Evolutionary conservation across 2,797 vertebrate genomes (phyloP).

Genomic region (Loris lydekkerianus): DNA sequence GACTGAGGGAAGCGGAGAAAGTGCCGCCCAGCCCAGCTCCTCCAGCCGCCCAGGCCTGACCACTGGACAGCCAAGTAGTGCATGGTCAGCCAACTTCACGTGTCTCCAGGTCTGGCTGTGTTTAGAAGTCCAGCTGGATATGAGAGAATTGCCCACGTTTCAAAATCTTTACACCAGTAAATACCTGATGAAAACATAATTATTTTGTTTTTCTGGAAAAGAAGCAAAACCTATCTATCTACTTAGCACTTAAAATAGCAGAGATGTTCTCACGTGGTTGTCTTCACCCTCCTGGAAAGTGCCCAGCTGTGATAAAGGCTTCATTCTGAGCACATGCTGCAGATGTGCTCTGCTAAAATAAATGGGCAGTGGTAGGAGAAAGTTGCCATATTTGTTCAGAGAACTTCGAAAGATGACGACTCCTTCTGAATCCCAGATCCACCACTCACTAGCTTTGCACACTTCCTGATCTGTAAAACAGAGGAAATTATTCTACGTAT

Average conservation of each 20-base stretch:
- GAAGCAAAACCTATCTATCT: neutral
- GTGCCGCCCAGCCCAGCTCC: neutral
- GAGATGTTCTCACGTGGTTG: neutral
- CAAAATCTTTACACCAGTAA: slow-evolving; percentile 6
- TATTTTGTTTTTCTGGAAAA: neutral
- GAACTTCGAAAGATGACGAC: neutral
- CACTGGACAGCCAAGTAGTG: too few relatives aligned
- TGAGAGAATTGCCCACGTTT: neutral
- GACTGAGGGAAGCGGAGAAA: neutral
- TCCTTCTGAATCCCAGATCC: neutral
- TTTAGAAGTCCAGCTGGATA: neutral
- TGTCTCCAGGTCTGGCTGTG: neutral
- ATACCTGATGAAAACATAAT: slow-evolving; percentile 53
- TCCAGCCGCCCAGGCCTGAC: neutral
- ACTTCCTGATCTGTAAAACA: neutral
- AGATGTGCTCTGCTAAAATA: neutral
- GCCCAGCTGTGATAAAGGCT: neutral
- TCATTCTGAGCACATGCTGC: neutral
- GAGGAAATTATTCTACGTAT: neutral
- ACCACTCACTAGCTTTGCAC: neutral
- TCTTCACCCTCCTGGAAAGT: neutral
- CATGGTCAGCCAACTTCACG: neutral
- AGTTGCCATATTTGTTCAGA: neutral
- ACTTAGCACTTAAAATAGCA: neutral
- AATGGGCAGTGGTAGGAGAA: neutral